phyloP scores from a whole-genome alignment of 2,888 invertebrate species.

The Agrypnus murinus region DNA sequence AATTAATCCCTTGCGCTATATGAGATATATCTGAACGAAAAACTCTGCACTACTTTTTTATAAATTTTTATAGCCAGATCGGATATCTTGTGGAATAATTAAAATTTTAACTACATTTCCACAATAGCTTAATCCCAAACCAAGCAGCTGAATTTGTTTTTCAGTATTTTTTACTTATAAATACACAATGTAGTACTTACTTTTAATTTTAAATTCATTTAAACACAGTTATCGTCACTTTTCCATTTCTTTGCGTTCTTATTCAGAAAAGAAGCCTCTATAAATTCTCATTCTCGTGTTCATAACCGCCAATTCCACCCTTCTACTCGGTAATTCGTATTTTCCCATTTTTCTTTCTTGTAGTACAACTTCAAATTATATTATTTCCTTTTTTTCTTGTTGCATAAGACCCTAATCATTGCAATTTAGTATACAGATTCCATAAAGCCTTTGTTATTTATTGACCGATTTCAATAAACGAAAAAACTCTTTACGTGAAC shows the following conservation, averaged over 20 bases:
- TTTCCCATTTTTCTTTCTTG: not conserved
- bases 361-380: not conserved
- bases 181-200: too few relatives aligned
- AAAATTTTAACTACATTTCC: too few relatives aligned
- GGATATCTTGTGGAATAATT: too few relatives aligned
- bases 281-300: constrained; percentile 20
- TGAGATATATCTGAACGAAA: not conserved
- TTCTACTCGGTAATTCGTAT: not conserved
- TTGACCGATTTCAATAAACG: too few relatives aligned
- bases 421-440: too few relatives aligned
- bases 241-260: not conserved
- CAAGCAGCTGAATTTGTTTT: too few relatives aligned
- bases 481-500: too few relatives aligned
- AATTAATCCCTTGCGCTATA: not conserved
- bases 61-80: too few relatives aligned
- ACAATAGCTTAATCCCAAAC: too few relatives aligned
- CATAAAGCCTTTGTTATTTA: too few relatives aligned
- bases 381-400: not conserved
- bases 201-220: too few relatives aligned
- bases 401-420: not conserved
- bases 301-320: not conserved
- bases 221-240: not conserved
- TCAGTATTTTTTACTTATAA: too few relatives aligned
- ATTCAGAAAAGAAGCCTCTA: not conserved
- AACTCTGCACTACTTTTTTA: not conserved